Base-by-base conservation (phyloP, 1,140 invertebrate genomes). In the Pantala flavescens region DNA sequence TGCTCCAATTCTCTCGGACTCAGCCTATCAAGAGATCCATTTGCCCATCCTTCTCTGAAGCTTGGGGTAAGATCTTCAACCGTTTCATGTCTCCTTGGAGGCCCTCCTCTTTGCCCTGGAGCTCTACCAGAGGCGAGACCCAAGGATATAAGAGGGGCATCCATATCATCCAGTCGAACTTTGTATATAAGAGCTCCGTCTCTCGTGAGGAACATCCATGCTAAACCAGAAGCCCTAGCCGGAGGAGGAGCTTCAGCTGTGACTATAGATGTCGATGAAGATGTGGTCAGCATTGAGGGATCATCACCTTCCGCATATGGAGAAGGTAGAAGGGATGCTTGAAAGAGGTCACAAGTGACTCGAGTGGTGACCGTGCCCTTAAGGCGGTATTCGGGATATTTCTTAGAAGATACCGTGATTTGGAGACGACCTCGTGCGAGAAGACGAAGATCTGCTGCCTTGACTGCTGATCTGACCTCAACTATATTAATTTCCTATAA, bases 321-420 rank as follows among this genome's bases (percentile, higher is more conserved):
- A 21, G 49, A 21, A 5, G 80, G 28, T 11, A 77, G 77, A 11
- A 83, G 75, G 23, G 81, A 77, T 36, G 81, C 86, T 77, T 93
- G 91, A 80, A 92, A 94, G 70, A 94, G 85, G 81, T 95, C 93
- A 79, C 93, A 95, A 10, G 89, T 89, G 0, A 88, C 87, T 74
- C 89, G 86, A 12, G 91, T 89, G 9, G 89, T 84, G 7, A 93
- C 87, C 16, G 83, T 82, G 0, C 92, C 92, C 19, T 84, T 84
- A 11, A 93, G 83, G 72, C 86, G 84, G 14, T 92, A 79, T 43
- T 89, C 84, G 0, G 88, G 86, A 73, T 88, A 86, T 11, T 86
- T 87, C 49, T 87, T 85, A 0, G 89, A 90, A 79, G 88, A 86
- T 0, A 94, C 82, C 0, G 85, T 87, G 0, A 95, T 81, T 1